Evolutionary conservation across 2,888 invertebrate genomes (phyloP).

Genomic region (Agrotis puta): DNA sequence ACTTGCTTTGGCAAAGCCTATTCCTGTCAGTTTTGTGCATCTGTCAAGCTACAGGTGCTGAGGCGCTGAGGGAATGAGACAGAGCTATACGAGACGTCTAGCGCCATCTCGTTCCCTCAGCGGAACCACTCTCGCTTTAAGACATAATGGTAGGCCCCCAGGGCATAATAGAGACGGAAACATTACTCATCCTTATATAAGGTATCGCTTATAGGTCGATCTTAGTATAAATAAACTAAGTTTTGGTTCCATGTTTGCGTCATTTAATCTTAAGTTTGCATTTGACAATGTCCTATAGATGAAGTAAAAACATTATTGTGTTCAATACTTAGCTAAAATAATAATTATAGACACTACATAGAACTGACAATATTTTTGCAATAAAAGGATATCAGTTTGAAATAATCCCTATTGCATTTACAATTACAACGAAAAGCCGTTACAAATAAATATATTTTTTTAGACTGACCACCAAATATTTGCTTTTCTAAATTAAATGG

Average conservation of each 20-base stretch:
- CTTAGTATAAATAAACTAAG: not conserved
- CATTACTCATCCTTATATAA: not conserved
- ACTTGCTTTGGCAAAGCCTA: not conserved
- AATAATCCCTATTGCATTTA: slow-evolving; percentile 23
- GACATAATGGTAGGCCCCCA: no score
- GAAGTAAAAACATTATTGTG: slow-evolving; percentile 11
- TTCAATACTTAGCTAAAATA: slow-evolving; percentile 1
- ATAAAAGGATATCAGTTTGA: slow-evolving; percentile 13
- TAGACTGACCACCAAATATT: slow-evolving; percentile 7
- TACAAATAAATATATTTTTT: slow-evolving; percentile 9
- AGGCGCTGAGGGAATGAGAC: no score
- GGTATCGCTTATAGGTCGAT: not conserved
- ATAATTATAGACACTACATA: not conserved
- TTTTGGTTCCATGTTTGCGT: slow-evolving; percentile 9
- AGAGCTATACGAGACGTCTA: no score
- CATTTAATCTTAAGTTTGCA: slow-evolving; percentile 14
- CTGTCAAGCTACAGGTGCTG: not conserved
- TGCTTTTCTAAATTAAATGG: slow-evolving; percentile 41
- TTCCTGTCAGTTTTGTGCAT: not conserved
- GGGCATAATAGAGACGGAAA: not conserved
- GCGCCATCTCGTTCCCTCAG: no score
- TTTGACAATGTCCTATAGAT: slow-evolving; percentile 3
- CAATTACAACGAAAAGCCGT: slow-evolving; percentile 4
- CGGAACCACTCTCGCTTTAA: no score
- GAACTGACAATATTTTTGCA: slow-evolving; percentile 26